Evolutionary conservation across 2,797 vertebrate genomes (phyloP), one percentile per base, ranked within the genome.

Genomic region (Sebastes cheni): DNA sequence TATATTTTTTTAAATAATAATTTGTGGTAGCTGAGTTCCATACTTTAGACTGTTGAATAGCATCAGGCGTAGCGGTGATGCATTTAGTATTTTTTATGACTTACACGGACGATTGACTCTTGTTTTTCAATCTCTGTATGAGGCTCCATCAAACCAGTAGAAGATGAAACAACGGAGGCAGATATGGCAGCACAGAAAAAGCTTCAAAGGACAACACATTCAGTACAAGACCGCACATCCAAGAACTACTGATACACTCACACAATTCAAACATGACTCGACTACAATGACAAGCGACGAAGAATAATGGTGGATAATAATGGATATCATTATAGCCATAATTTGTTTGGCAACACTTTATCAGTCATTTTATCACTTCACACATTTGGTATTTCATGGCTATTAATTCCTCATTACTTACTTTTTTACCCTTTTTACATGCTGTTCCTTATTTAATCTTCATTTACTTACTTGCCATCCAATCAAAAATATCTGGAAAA

Each of bases 41-140:
- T 27, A 69, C 23, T 72, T 75, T 6, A 25, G 22, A 29, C 18
- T 42, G 6, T 55, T 50, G 13, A 32, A 20, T 20, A 46, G 29
- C 52, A 60, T 58, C 55, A 52, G n/a, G 29, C 34, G 1, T 16
- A 74, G 62, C 46, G 58, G 4, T n/a, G 8, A 22, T 27, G 68
- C n/a, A 18, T 73, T 74, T 67, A 9, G 27, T 68, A 4, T 56
- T n/a, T 79, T 80, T 79, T 52, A 83, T 55, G 60, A 67, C 27
- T 64, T 71, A 12, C 27, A 60, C 14, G 32, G 72, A 23, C n/a
- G 6, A 85, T 69, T 83, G 79, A 74, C 16, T 85, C 58, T 76
- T 85, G 34, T 80, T 82, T 79, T 84, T 56, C 10, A 58, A 75
- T 55, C 36, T 56, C 60, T 30, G n/a, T 62, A 56, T 55, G 66